These are phyloP conservation scores for Mesocentrotus franciscanus DNA, from an alignment of 53 echinoderm and acorn worm species.

Conservation along the genomic window DNA sequence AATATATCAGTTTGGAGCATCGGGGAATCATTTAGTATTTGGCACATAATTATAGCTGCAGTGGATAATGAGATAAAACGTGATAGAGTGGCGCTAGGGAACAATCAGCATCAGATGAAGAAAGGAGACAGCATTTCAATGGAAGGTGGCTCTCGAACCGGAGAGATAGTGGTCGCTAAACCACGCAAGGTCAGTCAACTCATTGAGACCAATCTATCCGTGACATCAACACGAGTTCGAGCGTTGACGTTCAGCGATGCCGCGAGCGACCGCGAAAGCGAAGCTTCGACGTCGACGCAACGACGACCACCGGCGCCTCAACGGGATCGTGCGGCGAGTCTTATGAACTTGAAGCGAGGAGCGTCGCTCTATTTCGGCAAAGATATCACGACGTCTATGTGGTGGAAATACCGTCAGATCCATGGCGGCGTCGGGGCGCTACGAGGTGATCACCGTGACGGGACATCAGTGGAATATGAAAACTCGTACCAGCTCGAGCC, in stretches of 20 bases:
- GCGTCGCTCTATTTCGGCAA: conserved; percentile 83
- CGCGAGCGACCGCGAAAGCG: not conserved
- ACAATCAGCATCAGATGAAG: conserved; percentile 5
- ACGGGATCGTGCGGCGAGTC: conserved; percentile 46
- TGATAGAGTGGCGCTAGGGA: not conserved
- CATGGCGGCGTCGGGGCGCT: conserved; percentile 46
- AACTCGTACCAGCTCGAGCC: conserved; percentile 79
- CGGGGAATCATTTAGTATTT: not conserved
- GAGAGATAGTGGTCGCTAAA: conserved; percentile 13
- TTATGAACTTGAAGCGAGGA: conserved; percentile 52
- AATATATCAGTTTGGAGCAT: not conserved
- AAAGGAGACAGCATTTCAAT: not conserved
- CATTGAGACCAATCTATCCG: conserved; percentile 3
- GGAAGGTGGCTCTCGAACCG: not conserved
- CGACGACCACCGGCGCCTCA: conserved; percentile 27
- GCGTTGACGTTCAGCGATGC: conserved; percentile 54
- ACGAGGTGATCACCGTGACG: not conserved
- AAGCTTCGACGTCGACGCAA: conserved; percentile 49
- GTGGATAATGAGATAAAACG: not conserved
- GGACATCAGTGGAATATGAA: conserved; percentile 25
- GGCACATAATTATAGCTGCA: not conserved
- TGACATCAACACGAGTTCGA: conserved; percentile 17
- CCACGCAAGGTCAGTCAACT: conserved; percentile 7
- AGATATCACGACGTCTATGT: conserved; percentile 84
- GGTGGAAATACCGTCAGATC: conserved; percentile 81